Percentiles rank a stretch among this genome's conserved stretches.
These are phyloP conservation scores for Portevinia maculata DNA, from an alignment of 2,888 invertebrate genomes.

Conservation along the genomic window DNA sequence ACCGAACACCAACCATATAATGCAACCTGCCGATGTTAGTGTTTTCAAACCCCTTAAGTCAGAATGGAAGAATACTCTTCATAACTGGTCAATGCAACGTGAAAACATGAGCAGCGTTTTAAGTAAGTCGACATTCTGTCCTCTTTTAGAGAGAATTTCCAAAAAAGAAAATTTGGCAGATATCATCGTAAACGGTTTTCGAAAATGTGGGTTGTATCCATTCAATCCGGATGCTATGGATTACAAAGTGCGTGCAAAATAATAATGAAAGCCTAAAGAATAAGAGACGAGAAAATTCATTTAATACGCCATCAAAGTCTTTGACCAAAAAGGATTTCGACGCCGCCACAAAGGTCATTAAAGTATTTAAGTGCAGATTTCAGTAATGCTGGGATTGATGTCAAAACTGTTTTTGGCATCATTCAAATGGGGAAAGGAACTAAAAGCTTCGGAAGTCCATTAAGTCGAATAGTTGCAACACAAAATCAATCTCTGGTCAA, in stretches of 20 bases:
- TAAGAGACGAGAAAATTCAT: slow-evolving; percentile 1
- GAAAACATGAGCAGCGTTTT: slow-evolving; percentile 1
- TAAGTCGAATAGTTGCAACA: neutral
- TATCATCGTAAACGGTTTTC: slow-evolving; percentile 6
- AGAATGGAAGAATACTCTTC: slow-evolving; percentile 11
- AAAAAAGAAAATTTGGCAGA: slow-evolving; percentile 15
- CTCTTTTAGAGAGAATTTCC: slow-evolving; percentile 11
- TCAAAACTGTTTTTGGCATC: no score
- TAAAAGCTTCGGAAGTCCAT: no score
- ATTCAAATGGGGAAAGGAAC: no score
- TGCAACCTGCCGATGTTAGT: slow-evolving; percentile 14
- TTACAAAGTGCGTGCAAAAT: slow-evolving; percentile 27
- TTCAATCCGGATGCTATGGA: slow-evolving; percentile 1
- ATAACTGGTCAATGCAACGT: slow-evolving; percentile 12
- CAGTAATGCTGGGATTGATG: neutral
- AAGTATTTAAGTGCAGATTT: neutral
- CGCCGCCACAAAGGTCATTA: slow-evolving; percentile 12
- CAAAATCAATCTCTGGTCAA: neutral
- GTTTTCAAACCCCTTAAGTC: no score
- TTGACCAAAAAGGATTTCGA: no score
- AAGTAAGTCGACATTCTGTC: slow-evolving; percentile 1
- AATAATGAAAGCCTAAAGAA: slow-evolving; percentile 10
- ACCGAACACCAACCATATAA: slow-evolving; percentile 6
- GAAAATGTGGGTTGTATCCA: no score
- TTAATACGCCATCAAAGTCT: slow-evolving; percentile 2